Evolutionary conservation across 2,797 vertebrate genomes (phyloP).

Genomic region (Channa striata): DNA sequence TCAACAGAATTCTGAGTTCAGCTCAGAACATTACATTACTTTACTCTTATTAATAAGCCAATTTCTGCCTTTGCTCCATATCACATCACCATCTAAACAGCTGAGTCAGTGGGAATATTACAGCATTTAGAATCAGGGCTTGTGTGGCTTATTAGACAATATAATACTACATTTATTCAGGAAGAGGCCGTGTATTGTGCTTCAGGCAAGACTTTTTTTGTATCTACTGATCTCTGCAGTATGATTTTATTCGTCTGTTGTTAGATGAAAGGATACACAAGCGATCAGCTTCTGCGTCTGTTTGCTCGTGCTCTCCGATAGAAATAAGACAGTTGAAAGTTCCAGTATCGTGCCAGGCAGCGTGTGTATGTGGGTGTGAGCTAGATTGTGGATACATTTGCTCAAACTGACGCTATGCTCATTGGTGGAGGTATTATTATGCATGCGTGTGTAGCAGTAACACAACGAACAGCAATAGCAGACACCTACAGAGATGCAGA

Average conservation of each 20-base stretch:
- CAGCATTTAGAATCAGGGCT: constrained; percentile 5
- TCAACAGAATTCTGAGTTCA: neutral
- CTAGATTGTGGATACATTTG: constrained; percentile 1
- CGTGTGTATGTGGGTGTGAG: constrained; percentile 17
- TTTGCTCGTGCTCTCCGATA: constrained; percentile 36
- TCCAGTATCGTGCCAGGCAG: constrained; percentile 11
- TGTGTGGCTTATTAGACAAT: neutral
- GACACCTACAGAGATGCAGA: constrained; percentile 39
- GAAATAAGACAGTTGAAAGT: constrained; percentile 60
- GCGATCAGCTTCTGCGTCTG: constrained; percentile 31
- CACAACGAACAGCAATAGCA: neutral
- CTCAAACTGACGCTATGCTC: neutral
- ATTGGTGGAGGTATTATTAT: constrained; percentile 5
- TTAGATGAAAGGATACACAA: constrained; percentile 42
- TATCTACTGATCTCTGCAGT: constrained; percentile 33
- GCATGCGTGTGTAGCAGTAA: neutral
- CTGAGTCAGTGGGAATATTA: neutral
- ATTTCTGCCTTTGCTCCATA: neutral
- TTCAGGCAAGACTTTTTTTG: constrained; percentile 44
- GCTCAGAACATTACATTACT: too few species aligned
- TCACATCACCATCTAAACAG: neutral
- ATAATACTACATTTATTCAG: constrained; percentile 30
- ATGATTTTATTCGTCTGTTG: constrained; percentile 38
- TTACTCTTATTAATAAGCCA: neutral
- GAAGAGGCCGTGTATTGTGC: constrained; percentile 36